Evolutionary conservation across 2,113 vertebrate species (phyloP).

Genomic region (Leiothrix lutea): DNA sequence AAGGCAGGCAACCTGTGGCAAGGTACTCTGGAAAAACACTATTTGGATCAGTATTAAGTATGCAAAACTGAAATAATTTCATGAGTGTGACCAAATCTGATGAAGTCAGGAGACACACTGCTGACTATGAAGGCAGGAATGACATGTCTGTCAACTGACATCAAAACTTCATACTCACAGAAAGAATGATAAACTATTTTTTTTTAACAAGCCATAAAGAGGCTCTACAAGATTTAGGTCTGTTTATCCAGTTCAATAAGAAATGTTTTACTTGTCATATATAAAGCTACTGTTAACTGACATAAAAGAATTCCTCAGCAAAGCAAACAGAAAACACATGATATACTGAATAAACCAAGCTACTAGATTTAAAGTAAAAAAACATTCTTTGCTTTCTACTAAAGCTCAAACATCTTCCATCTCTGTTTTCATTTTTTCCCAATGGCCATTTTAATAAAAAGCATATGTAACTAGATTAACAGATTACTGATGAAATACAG

Average conservation of each 20-base stretch:
- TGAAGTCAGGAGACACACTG: rapidly evolving
- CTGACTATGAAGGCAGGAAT: neutral
- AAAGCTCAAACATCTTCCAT: neutral
- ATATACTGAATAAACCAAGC: neutral
- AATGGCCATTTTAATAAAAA: neutral
- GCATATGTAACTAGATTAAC: neutral
- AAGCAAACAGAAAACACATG: neutral
- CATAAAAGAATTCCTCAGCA: neutral
- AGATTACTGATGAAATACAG: neutral
- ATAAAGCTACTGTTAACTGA: neutral
- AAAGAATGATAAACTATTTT: neutral
- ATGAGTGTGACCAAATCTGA: neutral
- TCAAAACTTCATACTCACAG: neutral
- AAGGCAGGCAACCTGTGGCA: neutral
- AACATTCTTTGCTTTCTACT: neutral
- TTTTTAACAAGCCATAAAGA: neutral
- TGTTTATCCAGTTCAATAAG: neutral
- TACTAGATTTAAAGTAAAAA: neutral
- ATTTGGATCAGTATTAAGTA: neutral
- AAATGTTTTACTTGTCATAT: neutral
- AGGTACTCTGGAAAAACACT: neutral
- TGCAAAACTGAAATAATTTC: neutral
- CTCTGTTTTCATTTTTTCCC: neutral
- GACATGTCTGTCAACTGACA: neutral
- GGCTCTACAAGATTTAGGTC: neutral